These are phyloP conservation scores for Steinernema hermaphroditum DNA, from an alignment of 2,888 invertebrate species.

Conservation along the genomic window DNA sequence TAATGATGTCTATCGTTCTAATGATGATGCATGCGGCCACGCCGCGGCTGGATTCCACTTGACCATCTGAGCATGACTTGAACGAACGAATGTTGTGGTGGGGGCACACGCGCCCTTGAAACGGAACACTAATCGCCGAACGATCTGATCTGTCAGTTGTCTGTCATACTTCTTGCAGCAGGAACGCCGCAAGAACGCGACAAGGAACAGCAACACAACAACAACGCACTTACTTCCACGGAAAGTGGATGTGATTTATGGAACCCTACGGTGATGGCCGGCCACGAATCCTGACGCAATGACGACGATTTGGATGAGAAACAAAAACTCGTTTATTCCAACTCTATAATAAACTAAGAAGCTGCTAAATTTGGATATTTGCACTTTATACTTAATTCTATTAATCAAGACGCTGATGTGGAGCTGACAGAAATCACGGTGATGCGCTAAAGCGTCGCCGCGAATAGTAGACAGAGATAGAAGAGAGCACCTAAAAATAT, in stretches of 20 bases:
- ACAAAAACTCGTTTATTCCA: not conserved
- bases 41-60: slow-evolving; percentile 17
- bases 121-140: slow-evolving; percentile 27
- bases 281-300: not conserved
- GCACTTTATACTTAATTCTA: not conserved
- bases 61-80: slow-evolving; percentile 29
- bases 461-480: not conserved
- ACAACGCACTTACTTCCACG: not conserved
- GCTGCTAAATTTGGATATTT: no score
- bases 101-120: slow-evolving; percentile 13
- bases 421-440: not conserved
- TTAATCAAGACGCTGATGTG: not conserved
- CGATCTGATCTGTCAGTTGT: slow-evolving; percentile 19
- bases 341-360: no score
- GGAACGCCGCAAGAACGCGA: slow-evolving; percentile 11
- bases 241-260: not conserved
- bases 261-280: not conserved
- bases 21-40: no score
- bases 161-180: not conserved
- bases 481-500: not conserved
- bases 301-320: not conserved
- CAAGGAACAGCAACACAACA: slow-evolving; percentile 1
- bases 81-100: slow-evolving; percentile 27
- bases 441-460: not conserved
- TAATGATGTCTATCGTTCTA: no score